Conservation (phyloP, 2,888 invertebrate species). For the Rhingia rostrata region DNA sequence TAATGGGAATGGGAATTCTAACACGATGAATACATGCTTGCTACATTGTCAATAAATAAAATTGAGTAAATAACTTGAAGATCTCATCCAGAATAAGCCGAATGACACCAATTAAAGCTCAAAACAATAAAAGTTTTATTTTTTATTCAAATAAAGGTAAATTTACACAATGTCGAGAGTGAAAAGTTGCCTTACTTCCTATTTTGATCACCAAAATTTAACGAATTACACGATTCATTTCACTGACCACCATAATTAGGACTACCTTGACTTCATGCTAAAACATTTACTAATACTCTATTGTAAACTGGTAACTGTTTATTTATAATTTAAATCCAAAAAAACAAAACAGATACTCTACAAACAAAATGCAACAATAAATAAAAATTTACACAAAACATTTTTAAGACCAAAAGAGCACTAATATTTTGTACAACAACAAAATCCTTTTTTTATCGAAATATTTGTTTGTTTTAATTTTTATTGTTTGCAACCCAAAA, state of each 20-base stretch:
- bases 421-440: neutral
- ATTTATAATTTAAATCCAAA: constrained; percentile 7
- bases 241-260: constrained; percentile 9
- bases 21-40: too few species aligned
- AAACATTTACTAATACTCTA: constrained; percentile 9
- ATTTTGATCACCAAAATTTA: too few species aligned
- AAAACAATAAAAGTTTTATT: too few species aligned
- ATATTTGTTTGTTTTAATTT: neutral
- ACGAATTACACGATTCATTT: neutral
- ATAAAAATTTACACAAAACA: neutral
- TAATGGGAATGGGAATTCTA: too few species aligned
- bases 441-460: neutral
- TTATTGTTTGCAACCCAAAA: constrained; percentile 9
- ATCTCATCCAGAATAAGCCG: too few species aligned
- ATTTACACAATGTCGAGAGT: too few species aligned
- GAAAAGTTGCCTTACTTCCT: too few species aligned
- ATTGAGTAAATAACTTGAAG: too few species aligned
- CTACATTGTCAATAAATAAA: too few species aligned
- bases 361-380: constrained; percentile 3
- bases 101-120: too few species aligned
- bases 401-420: neutral
- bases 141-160: too few species aligned
- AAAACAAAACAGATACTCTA: constrained; percentile 23
- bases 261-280: constrained; percentile 4
- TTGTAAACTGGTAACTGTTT: constrained; percentile 1